Evolutionary conservation across 2,797 vertebrate genomes (phyloP).

Genomic region (Urosaurus nigricauda): DNA sequence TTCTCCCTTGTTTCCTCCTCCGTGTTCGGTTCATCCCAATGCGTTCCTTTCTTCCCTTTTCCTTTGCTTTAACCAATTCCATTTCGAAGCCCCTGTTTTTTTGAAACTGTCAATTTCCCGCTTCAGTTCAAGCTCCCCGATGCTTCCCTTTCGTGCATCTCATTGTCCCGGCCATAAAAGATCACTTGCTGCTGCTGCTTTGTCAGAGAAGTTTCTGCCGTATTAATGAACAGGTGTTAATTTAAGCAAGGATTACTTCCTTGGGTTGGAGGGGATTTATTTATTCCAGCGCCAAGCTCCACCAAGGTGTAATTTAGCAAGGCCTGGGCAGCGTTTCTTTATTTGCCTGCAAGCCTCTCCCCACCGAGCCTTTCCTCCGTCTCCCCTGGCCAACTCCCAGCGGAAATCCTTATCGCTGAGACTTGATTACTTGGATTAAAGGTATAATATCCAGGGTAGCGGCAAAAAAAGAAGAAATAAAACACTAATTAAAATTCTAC

Average conservation of each 20-base stretch:
- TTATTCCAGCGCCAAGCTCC: background rate
- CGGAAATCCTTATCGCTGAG: slow-evolving; percentile 10
- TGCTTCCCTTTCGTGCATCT: too few species aligned
- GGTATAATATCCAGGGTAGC: slow-evolving; percentile 36
- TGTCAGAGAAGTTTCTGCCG: background rate
- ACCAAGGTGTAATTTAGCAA: background rate
- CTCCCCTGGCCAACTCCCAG: background rate
- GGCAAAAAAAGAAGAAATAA: background rate
- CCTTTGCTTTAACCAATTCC: background rate
- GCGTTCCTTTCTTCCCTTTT: too few species aligned
- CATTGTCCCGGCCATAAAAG: background rate
- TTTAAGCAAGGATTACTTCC: slow-evolving; percentile 9
- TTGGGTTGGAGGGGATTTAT: too few species aligned
- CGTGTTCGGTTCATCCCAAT: too few species aligned
- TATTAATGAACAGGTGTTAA: slow-evolving; percentile 5
- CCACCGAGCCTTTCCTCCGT: background rate
- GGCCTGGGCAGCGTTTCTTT: background rate
- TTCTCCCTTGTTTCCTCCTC: too few species aligned
- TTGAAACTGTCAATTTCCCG: background rate
- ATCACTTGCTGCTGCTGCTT: background rate
- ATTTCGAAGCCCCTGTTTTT: background rate
- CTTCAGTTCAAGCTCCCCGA: background rate
- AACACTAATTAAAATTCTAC: slow-evolving; percentile 44
- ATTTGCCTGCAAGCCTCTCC: background rate
- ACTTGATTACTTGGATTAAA: slow-evolving; percentile 35